A percentile compares a stretch with the other conserved stretches of the same genome.
These are phyloP conservation scores for Sterna hirundo DNA, from an alignment of 2,113 vertebrate genomes.

Conservation along the genomic window DNA sequence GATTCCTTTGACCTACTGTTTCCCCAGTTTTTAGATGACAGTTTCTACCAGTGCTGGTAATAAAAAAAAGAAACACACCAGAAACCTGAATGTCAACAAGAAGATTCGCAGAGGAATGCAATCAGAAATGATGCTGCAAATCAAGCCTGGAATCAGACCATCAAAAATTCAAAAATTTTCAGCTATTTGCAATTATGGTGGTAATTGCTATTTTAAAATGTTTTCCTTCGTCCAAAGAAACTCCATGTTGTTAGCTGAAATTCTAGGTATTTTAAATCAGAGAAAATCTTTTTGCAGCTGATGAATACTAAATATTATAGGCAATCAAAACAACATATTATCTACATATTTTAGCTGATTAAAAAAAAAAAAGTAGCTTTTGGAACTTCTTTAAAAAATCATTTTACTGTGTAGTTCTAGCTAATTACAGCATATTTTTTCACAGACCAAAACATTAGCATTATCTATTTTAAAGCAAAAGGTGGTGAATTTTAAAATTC, in stretches of 20 bases:
- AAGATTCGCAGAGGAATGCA: conserved; percentile 65
- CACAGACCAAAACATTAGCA: background rate
- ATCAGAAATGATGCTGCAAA: conserved; percentile 76
- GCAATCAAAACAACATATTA: conserved; percentile 77
- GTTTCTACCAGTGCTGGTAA: conserved; percentile 7
- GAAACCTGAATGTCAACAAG: conserved; percentile 37
- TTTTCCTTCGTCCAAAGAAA: conserved; percentile 75
- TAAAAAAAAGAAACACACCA: background rate
- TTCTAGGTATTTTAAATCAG: conserved; percentile 74
- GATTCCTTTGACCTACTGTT: background rate
- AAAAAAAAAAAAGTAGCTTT: conserved; percentile 54
- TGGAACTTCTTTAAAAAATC: conserved; percentile 36
- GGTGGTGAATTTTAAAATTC: background rate
- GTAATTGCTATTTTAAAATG: conserved; percentile 81
- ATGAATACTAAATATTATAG: conserved; percentile 75
- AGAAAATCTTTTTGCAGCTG: conserved; percentile 65
- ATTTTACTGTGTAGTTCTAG: conserved; percentile 28
- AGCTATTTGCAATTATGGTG: conserved; percentile 72
- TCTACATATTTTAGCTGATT: conserved; percentile 78
- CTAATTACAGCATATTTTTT: conserved; percentile 43
- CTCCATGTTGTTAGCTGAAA: conserved; percentile 68
- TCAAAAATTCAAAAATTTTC: conserved; percentile 74
- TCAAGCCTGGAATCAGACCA: conserved; percentile 74
- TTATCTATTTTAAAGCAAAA: conserved; percentile 33
- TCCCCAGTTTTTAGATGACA: background rate